phyloP scores from a whole-genome alignment of 1,140 invertebrate species.

The Neotoxoptera formosana region DNA sequence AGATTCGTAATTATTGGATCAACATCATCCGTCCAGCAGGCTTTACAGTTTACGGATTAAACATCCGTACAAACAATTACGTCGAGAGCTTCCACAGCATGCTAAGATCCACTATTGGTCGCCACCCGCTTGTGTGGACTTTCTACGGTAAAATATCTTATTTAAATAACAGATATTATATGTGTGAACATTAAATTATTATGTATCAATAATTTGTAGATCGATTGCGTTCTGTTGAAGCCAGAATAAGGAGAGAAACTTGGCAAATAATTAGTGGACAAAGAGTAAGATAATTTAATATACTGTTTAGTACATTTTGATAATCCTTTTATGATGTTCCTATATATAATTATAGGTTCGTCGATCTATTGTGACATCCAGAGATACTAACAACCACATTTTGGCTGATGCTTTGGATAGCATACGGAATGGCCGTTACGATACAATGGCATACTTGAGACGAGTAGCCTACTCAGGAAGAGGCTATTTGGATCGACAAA shows the following conservation, averaged over 20 bases:
- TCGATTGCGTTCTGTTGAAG: slow-evolving; percentile 6
- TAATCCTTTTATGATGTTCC: not conserved
- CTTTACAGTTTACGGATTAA: not conserved
- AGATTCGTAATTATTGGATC: not conserved
- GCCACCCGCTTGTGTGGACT: not conserved
- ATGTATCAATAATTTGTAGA: not conserved
- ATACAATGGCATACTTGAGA: not conserved
- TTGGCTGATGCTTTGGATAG: not conserved
- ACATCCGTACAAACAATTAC: not conserved
- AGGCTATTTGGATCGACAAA: not conserved
- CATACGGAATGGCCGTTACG: not conserved
- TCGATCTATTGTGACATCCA: not conserved
- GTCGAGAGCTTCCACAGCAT: not conserved
- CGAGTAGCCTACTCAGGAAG: not conserved
- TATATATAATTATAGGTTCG: not conserved
- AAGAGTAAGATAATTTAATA: not conserved
- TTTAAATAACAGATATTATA: not conserved
- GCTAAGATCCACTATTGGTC: too few species aligned
- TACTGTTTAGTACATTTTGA: not conserved
- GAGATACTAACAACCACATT: not conserved
- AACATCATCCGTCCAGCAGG: not conserved
- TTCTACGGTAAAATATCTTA: slow-evolving; percentile 13
- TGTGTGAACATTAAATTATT: not conserved
- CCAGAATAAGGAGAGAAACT: not conserved
- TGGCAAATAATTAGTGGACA: not conserved